phyloP scores from a whole-genome alignment of 2,888 invertebrate species.

The Fissipunctia ypsillon region DNA sequence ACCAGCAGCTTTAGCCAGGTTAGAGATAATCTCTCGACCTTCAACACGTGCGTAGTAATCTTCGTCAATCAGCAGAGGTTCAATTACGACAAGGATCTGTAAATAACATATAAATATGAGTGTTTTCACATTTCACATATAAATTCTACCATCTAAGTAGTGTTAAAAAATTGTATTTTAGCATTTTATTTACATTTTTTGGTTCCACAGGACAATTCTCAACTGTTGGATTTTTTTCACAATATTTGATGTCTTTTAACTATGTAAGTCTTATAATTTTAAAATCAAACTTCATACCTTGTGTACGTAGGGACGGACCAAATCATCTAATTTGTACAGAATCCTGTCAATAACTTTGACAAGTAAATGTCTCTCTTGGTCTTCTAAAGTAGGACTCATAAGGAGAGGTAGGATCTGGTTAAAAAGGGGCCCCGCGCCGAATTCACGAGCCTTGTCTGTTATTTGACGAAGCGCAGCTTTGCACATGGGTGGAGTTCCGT shows the following conservation, averaged over 20 bases:
- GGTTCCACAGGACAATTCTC: not conserved
- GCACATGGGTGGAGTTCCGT: constrained; percentile 99
- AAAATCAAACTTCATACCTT: constrained; percentile 91
- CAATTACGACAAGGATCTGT: constrained; percentile 99
- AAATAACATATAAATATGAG: constrained; percentile 37
- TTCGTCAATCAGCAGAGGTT: constrained; percentile 99
- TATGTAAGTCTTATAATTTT: too few species aligned
- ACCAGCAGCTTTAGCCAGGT: constrained; percentile 99
- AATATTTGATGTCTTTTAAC: not conserved
- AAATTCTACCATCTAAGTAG: not conserved
- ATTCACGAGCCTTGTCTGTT: constrained; percentile 99
- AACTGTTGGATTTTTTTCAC: not conserved
- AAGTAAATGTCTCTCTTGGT: constrained; percentile 99
- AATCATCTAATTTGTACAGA: constrained; percentile 99
- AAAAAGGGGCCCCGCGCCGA: constrained; percentile 99
- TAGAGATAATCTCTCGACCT: constrained; percentile 99
- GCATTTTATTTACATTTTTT: not conserved
- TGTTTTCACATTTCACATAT: not conserved
- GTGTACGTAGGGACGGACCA: constrained; percentile 99
- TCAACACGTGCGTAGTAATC: constrained; percentile 99
- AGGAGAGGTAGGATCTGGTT: constrained; percentile 99
- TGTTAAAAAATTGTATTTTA: not conserved
- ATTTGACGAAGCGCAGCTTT: constrained; percentile 99
- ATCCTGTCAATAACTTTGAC: constrained; percentile 99
- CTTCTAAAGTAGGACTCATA: constrained; percentile 99